These are phyloP conservation scores for Pammene fasciana DNA, from an alignment of 2,888 invertebrate genomes.

Conservation along the genomic window DNA sequence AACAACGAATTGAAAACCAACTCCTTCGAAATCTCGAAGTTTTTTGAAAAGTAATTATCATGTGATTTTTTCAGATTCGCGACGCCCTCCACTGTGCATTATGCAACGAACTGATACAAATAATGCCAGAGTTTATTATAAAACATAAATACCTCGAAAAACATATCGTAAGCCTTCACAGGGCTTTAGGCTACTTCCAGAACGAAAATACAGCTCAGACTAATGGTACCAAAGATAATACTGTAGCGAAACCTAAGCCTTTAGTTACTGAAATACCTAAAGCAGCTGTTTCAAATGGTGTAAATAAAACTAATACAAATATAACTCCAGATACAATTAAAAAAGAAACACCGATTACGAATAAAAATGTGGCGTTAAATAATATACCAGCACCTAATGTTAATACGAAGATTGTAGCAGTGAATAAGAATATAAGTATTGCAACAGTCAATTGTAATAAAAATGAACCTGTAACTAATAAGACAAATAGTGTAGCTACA, in stretches of 20 bases:
- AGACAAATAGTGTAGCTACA: no score
- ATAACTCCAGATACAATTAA: background rate
- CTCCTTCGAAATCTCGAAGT: no score
- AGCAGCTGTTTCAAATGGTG: background rate
- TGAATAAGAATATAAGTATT: background rate
- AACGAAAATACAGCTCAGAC: background rate
- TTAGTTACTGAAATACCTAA: background rate
- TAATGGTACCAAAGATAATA: background rate
- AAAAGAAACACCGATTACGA: background rate
- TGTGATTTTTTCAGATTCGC: slow-evolving; percentile 45
- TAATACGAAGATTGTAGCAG: slow-evolving; percentile 4
- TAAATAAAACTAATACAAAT: background rate
- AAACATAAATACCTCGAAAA: slow-evolving; percentile 41
- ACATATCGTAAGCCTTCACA: slow-evolving; percentile 34
- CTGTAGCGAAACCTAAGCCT: background rate
- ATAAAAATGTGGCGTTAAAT: slow-evolving; percentile 2
- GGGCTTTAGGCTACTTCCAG: slow-evolving; percentile 17
- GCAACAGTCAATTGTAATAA: slow-evolving; percentile 1
- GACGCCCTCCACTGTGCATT: slow-evolving; percentile 47
- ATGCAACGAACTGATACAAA: slow-evolving; percentile 44
- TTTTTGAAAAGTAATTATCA: background rate
- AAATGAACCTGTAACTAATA: background rate
- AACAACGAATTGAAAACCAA: no score
- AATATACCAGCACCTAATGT: slow-evolving; percentile 8
- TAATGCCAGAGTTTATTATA: slow-evolving; percentile 38